Base-by-base conservation (phyloP, 53 echinoderm and acorn worm genomes). In the Holothuria scabra region DNA sequence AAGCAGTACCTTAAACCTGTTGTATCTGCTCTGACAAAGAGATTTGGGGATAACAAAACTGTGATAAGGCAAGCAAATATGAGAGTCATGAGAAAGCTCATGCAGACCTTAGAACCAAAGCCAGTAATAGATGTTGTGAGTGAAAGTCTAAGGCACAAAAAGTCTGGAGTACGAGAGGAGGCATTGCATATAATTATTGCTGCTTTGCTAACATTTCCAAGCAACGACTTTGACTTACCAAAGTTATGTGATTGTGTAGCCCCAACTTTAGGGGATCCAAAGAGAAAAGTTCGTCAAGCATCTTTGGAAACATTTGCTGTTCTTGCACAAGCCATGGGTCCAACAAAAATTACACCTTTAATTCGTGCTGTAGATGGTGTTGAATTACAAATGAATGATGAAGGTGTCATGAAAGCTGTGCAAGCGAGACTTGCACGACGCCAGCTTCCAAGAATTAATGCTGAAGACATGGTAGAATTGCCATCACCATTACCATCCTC, bases 161-260 rank as follows among this genome's bases (percentile, higher is more conserved):
- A 99, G 66, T 94, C 99, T n/a, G 94, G 99, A 23, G 91, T 99
- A 25, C 89, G 99, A 12, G 99, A 97, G 61, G 99, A 94, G 74
- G 99, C 92, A 13, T 80, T 99, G 59, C 94, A 94, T 62, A 89
- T 99, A 13, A 90, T 94, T 35, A 99, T 99, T n/a, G 94, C 94
- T 19, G 90, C 94, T 38, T 88, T 99, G 31, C 76, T 99, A 65
- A 99, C 94, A 26, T 99, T 99, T 88, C 99, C 99, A 32, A 99
- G 99, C 64, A 92, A 99, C 83, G 99, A 99, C 80, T 99, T 99
- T 94, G 99, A 99, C 87, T 88, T 99, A 35, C 92, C 91, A 35
- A 71, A 67, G 83, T 60, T 99, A 52, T 99, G 94, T 82, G 76
- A 89, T 64, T 87, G 79, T 62, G 75, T 99, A 61, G 94, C 99